Conservation (phyloP, 2,888 invertebrate species). For the Cephus spinipes region DNA sequence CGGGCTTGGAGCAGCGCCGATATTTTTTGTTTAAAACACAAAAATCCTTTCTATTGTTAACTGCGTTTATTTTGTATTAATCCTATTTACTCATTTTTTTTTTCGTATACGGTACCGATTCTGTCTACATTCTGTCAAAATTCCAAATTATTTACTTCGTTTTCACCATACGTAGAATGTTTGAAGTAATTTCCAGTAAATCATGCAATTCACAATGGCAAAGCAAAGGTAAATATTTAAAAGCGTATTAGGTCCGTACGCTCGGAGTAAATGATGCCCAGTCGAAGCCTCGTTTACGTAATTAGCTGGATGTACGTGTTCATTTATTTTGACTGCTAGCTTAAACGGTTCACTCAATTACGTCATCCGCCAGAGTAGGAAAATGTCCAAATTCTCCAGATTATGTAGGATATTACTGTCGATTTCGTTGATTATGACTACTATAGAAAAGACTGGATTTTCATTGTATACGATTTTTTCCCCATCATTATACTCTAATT, state of each 20-base stretch:
- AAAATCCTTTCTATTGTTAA: background rate
- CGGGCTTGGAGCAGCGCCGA: background rate
- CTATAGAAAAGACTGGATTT: background rate
- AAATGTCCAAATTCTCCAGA: background rate
- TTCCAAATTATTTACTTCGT: background rate
- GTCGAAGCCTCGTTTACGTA: background rate
- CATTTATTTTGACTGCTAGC: conserved; percentile 26
- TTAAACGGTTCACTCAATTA: conserved; percentile 29
- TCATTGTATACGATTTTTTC: background rate
- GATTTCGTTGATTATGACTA: background rate
- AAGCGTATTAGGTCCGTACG: background rate
- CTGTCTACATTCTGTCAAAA: background rate
- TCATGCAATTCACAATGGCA: background rate
- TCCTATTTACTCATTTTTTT: background rate
- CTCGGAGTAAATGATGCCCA: background rate
- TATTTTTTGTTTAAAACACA: background rate
- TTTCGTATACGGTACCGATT: no score
- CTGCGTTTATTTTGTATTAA: background rate
- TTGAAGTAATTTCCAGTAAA: background rate
- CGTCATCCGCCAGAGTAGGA: conserved; percentile 9
- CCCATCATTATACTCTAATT: background rate
- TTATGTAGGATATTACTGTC: background rate
- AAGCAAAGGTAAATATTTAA: background rate
- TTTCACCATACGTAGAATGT: background rate
- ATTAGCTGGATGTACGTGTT: conserved; percentile 23